Evolutionary conservation across 37 sponge, comb jelly and placozoan species (phyloP), one percentile per base, ranked within the genome.

Genomic region (Cliona cf. orientalis): DNA sequence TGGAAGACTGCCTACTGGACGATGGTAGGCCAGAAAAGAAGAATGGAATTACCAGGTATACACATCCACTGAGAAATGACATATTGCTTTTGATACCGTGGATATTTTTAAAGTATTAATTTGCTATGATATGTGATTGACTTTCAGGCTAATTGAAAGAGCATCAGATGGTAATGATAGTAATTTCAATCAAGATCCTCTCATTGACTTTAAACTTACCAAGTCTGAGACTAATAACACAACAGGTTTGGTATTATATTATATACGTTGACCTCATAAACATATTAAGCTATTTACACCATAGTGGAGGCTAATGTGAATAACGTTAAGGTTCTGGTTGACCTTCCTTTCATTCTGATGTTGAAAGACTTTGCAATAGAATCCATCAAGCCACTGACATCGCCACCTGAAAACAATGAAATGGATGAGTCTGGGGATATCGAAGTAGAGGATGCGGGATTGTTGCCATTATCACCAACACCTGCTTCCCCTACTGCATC

Each of bases 331-430:
- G 79, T 91, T n/a, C 41, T 91, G 31, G 66, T 86, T 29, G 64
- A 91, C 41, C 38, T 86, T 19, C 26, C 71, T 41, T 82, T 91
- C 68, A 59, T 91, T 14, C 33, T 75, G 36, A 60, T 49, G 22
- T 59, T 91, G 67, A 33, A 71, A 1, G 68, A 82, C 70, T 86
- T 86, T 66, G 36, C 59, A 36, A 71, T 14, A 41, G 66, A 43
- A 5, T 71, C 64, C 38, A 61, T 78, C 42, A 62, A 65, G 49
- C 74, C 86, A 11, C 74, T 86, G 9, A 78, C 62, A 21, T 19
- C 44, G 4, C 2, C 59, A 40, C 5, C 29, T 7, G 40, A 75
- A 55, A 17, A 4, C 32, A 1, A 22, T 19, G 53, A 45, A 6
- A 40, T 64, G 67, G 67, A 45, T 33, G 4, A 39, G 60, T 19